Evolutionary conservation across 2,888 invertebrate genomes (phyloP), one percentile per base, ranked within the genome.

Genomic region (Leucophora obtusa): DNA sequence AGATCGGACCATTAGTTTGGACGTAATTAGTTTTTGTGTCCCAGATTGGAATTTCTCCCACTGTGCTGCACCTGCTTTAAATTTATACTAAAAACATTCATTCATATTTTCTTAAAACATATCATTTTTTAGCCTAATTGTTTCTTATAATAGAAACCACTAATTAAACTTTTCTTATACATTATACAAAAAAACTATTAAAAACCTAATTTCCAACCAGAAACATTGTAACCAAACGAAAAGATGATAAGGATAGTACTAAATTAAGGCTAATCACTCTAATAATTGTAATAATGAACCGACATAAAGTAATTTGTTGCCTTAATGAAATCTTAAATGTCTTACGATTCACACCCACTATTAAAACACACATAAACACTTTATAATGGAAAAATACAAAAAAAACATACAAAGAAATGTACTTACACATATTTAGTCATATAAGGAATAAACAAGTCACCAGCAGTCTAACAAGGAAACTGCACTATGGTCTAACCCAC

Each of bases 271-370:
- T 58, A 80, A 80, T 76, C 68, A 72, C 72, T 76, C 6, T 43
- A 63, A 68, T 59, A 72, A 68, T 69, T 33, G 21, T 24, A 47
- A 21, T 69, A 62, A 72, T 75, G 68, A 75, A 43, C 43, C 53
- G 15, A 54, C 66, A 47, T 51, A 76, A 51, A 69, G 38, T 72
- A 80, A 80, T 76, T 80, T 80, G 62, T 72, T 28, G 75, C 58
- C 58, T 63, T 72, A 80, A 76, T 80, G 76, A 76, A 70, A 80
- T 47, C 50, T 76, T 69, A 72, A 63, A 72, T 62, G 56, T 58
- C 47, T 59, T 68, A 58, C 6, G 24, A n/a, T 69, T 76, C 50
- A 53, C 63, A 76, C 68, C 68, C 68, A 59, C 43, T 9, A 54
- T 43, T 15, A 54, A 54, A 47, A 2, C 1, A 24, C 28, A 43